These are phyloP conservation scores for Catocala sponsa DNA, from an alignment of 2,888 invertebrate genomes.

Conservation along the genomic window DNA sequence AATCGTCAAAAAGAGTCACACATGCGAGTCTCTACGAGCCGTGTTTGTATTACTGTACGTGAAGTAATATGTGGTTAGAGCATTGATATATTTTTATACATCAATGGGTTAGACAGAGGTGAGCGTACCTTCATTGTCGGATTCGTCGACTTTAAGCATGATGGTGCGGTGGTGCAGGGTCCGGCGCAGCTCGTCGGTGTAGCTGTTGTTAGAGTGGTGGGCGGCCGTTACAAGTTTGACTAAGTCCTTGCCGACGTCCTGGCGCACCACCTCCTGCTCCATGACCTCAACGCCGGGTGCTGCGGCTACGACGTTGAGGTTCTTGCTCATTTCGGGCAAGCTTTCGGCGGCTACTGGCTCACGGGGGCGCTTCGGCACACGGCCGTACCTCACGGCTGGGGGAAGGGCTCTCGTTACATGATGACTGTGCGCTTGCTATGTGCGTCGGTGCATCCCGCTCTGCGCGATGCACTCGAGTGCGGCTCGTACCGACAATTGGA, in stretches of 20 bases:
- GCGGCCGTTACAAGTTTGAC: conserved; percentile 89
- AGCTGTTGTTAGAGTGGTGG: conserved; percentile 95
- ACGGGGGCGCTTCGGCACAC: conserved; percentile 97
- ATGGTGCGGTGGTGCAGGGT: conserved; percentile 57
- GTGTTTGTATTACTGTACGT: background rate
- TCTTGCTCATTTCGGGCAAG: conserved; percentile 58
- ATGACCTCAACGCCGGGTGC: conserved; percentile 49
- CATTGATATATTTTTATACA: no score
- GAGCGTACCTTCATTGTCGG: conserved; percentile 53
- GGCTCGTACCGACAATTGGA: conserved; percentile 67
- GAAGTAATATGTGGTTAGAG: background rate
- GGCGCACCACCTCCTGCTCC: conserved; percentile 51
- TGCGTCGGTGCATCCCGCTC: conserved; percentile 57
- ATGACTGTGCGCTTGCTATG: conserved; percentile 16
- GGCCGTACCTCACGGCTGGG: conserved; percentile 97
- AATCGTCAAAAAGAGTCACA: background rate
- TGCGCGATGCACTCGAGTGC: conserved; percentile 49
- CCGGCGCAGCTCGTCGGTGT: conserved; percentile 94
- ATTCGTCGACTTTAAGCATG: conserved; percentile 57
- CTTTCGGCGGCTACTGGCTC: conserved; percentile 82
- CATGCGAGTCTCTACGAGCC: background rate
- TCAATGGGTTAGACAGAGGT: conserved; percentile 1
- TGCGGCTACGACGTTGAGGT: conserved; percentile 32
- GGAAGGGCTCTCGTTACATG: conserved; percentile 34
- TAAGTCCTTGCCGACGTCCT: conserved; percentile 64